Base-by-base conservation (phyloP, 2,888 invertebrate genomes). In the Aporophyla nigra region DNA sequence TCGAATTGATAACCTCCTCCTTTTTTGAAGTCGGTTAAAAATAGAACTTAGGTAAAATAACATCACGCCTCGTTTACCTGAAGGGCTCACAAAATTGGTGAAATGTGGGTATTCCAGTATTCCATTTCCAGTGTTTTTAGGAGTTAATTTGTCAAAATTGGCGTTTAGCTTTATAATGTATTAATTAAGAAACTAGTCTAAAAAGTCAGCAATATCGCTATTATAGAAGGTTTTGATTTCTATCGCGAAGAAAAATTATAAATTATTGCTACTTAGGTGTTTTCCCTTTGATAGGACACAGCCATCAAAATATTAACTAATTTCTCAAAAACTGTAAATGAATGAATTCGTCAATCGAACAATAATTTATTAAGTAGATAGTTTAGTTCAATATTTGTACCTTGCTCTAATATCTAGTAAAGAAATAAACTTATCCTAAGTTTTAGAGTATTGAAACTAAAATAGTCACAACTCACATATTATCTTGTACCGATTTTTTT, bases 381-480 rank as follows among this genome's bases (percentile, higher is more conserved):
- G 27, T 73, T 53, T n/a, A 51, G 16, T 62, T 72, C 49, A 24
- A 56, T 56, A 46, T 80, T 33, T 51, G 16, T 53, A 46, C 58
- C 43, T 14, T 70, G n/a, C n/a, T 7, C 21, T 62, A 63, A n/a
- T 56, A 12, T 33, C 24, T 56, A 78, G 16, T 27, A 63, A 46
- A 43, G 16, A 72, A 80, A 62, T 24, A 19, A 56, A 56, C 9
- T 75, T 71, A 71, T 14, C 1, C 63, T 76, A 65, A 46, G 5
- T n/a, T 66, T 49, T 24, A 27, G 14, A 63, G 53, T 24, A 43
- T 46, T 12, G 5, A 71, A 80, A 58, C 51, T 12, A 19, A 43
- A 33, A 43, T n/a, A 43, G 54, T 63, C 62, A 67, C 53, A 67
- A 71, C 54, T 33, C 46, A 19, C n/a, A n/a, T n/a, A 19, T n/a